Base-by-base conservation (phyloP, 2,888 invertebrate genomes). In the Oscheius sp. region DNA sequence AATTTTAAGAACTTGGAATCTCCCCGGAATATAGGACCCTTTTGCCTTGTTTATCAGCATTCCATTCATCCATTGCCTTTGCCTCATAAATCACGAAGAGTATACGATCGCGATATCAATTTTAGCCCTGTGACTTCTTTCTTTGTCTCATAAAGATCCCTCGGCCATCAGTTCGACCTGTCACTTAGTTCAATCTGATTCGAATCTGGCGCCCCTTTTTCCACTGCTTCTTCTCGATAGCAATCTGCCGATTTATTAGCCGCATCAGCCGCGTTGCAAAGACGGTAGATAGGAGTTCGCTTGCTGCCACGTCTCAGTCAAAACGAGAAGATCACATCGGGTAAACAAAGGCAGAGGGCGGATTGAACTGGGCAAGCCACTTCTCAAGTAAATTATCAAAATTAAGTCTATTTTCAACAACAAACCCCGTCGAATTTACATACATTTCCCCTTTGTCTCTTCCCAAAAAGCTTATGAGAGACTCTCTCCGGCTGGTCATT, bases 131-230 rank as follows among this genome's bases (percentile, higher is more conserved):
- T 12, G 8, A 17, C 4, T 15, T 3, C 42, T 42, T 3, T 42
- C 42, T 17, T 42, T 17, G 5, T 27, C 3, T 4, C 12, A 48
- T 12, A 48, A 48, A 48, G 48, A 17, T 12, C 12, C 27, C 6
- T 29, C 52, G 12, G 42, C 17, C 12, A 15, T 12, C 37, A 10
- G 4, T 15, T 42, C 42, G 42, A 42, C 42, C 52, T 52, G 52
- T 52, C 57, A 57, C 34, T 52, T 10, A 31, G 55, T 31, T 55
- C 55, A 8, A 37, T 57, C 57, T 37, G 57, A 57, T 61, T 61
- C 45, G 31, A 45, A 61, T 61, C 61, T 61, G 61, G 61, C 61
- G 61, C 61, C 61, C 61, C n/a, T 61, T 61, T 61, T 61, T 61
- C 42, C 45, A 31, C 42, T 45, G n/a, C 27, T 52, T 17, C 45